Evolutionary conservation across 2,797 vertebrate species (phyloP), one percentile per base, ranked within the genome.

Genomic region (Crocodylus rhombifer): DNA sequence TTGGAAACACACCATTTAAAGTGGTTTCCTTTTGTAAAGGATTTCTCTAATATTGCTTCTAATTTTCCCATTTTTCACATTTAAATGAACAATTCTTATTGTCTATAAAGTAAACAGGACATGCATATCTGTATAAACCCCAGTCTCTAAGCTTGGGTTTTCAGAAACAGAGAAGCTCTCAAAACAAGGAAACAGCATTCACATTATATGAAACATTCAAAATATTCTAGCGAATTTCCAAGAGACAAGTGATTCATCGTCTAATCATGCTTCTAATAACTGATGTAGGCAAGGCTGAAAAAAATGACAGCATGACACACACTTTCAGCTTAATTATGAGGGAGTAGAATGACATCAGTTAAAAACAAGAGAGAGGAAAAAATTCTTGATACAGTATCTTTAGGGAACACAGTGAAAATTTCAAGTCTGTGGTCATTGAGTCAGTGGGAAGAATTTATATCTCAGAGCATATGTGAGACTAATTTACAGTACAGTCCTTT

Each of bases 191-290:
- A 80, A 82, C 80, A 30, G 77, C 64, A 89, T 76, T 56, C 62
- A 65, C 60, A 15, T 14, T 71, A 73, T 25, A 51, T 76, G 60
- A 87, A 81, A 87, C 89, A 62, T 85, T 91, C 80, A 74, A 95
- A 97, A 96, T 88, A 79, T 78, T 94, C 79, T 90, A 93, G 93
- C 79, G 79, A 58, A 57, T 80, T 95, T 93, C 91, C 80, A 95
- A 91, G 92, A 97, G 84, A 92, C 9, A 92, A 90, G 80, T 85
- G 80, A 94, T 88, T 91, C 94, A 83, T 94, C 61, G 42, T 62
- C 92, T 84, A 77, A 87, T 85, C 82, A 62, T 23, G 17, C 42
- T 76, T 78, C 82, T 92, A 84, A 81, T 61, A 86, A 82, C 1
- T 0, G 64, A 88, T 86, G 64, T 83, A 93, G 87, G 60, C 69